phyloP scores from a whole-genome alignment of 2,113 vertebrate species.

The Cephalopterus ornatus region DNA sequence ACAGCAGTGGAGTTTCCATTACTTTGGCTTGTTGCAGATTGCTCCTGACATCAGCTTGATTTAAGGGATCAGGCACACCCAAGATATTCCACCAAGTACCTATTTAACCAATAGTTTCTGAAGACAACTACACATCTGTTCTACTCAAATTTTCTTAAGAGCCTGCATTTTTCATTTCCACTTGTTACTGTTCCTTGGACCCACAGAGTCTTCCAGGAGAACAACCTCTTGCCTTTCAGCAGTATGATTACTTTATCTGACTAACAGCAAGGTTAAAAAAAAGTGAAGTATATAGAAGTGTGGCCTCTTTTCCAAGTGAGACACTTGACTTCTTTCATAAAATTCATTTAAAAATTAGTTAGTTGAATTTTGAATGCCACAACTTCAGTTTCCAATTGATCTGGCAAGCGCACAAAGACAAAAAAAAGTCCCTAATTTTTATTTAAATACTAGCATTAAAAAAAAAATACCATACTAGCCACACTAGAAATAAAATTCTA shows the following conservation, averaged over 20 bases:
- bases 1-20: background rate
- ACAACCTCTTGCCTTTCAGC: background rate
- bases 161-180: background rate
- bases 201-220: background rate
- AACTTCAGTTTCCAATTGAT: background rate
- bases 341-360: background rate
- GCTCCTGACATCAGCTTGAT: background rate
- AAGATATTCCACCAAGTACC: background rate
- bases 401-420: background rate
- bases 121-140: background rate
- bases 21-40: background rate
- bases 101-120: background rate
- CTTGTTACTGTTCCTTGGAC: background rate
- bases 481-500: background rate
- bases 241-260: background rate
- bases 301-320: background rate
- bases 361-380: background rate
- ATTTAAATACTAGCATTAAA: background rate
- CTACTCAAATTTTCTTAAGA: background rate
- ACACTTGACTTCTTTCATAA: background rate
- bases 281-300: background rate
- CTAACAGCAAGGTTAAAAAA: background rate
- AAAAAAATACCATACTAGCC: background rate
- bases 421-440: background rate
- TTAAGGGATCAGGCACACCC: background rate